Evolutionary conservation across 2,888 invertebrate genomes (phyloP), one percentile per base, ranked within the genome.

Genomic region (Xestia c-nigrum): DNA sequence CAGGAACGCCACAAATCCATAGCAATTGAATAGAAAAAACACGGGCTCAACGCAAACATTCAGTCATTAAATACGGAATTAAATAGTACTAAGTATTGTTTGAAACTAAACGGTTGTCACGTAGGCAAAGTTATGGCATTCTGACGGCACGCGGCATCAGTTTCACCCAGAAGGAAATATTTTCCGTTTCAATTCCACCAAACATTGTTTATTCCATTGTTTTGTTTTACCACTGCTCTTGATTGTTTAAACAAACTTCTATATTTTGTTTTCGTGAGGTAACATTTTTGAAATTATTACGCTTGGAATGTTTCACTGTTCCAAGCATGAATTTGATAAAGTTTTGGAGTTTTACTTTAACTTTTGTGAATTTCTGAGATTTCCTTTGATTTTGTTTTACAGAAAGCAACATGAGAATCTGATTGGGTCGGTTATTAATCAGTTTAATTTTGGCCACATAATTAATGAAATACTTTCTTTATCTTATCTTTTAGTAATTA

Each of bases 171-270:
- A 43, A 61, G 64, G 69, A 78, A 81, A 81, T 81, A 73, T 85
- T 83, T 85, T 81, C 74, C 12, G 65, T 83, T 87, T 81, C 79
- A 68, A 78, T 75, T 80, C 69, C 68, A 66, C 55, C 47, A 31
- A 83, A 87, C 84, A 78, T 80, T 85, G 87, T 86, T 84, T 78
- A 72, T 81, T 69, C 40, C 59, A 67, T 78, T 83, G 78, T 76
- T 85, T 82, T 85, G 78, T 80, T 85, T 74, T 63, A 74, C 68
- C 67, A 52, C 68, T 72, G 76, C 61, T 79, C 65, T 76, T 75
- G 76, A 75, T 73, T 86, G 81, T 84, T 85, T 74, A 64, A 79
- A 74, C 79, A 76, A 78, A 78, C 61, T 78, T 79, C 21, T 69
- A 52, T 19, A 19, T 74, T 78, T 69, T 78, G 72, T 74, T 66